Percentiles rank a stretch among this genome's conserved stretches.
Conservation (phyloP, 1,140 invertebrate genomes). For the Drosophila cardini region DNA sequence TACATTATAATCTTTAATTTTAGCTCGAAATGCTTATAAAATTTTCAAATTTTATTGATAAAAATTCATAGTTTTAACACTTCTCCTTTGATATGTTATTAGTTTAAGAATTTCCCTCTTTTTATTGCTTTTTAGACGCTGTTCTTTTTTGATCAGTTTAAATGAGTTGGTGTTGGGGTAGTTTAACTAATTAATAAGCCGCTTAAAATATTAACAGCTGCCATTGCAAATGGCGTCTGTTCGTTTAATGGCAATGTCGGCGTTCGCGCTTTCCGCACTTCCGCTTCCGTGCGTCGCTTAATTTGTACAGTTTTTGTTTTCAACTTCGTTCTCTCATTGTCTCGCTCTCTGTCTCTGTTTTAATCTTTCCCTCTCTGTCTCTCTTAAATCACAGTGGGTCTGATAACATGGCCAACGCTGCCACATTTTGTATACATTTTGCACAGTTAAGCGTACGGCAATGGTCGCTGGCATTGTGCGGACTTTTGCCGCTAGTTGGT, state of each 20-base stretch:
- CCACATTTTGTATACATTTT: constrained; percentile 75
- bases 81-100: too few relatives aligned
- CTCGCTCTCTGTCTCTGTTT: constrained; percentile 18
- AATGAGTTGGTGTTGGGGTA: background rate
- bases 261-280: constrained; percentile 61
- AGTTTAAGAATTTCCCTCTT: too few relatives aligned
- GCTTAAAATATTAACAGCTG: constrained; percentile 58
- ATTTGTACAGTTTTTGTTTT: constrained; percentile 58
- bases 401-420: constrained; percentile 67
- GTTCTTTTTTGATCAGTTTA: too few relatives aligned
- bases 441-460: constrained; percentile 55
- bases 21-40: too few relatives aligned
- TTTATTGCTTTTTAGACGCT: too few relatives aligned
- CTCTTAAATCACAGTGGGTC: constrained; percentile 18
- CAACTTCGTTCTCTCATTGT: background rate
- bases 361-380: constrained; percentile 9
- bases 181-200: constrained; percentile 51
- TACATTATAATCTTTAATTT: too few relatives aligned
- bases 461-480: constrained; percentile 12
- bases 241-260: constrained; percentile 58
- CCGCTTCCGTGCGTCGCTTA: constrained; percentile 69
- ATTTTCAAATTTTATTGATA: too few relatives aligned
- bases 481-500: constrained; percentile 1
- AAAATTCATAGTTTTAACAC: too few relatives aligned
- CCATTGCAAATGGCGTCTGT: constrained; percentile 34